These are phyloP conservation scores for Heliconius hewitsoni DNA, from an alignment of 1,140 invertebrate genomes.

Conservation along the genomic window DNA sequence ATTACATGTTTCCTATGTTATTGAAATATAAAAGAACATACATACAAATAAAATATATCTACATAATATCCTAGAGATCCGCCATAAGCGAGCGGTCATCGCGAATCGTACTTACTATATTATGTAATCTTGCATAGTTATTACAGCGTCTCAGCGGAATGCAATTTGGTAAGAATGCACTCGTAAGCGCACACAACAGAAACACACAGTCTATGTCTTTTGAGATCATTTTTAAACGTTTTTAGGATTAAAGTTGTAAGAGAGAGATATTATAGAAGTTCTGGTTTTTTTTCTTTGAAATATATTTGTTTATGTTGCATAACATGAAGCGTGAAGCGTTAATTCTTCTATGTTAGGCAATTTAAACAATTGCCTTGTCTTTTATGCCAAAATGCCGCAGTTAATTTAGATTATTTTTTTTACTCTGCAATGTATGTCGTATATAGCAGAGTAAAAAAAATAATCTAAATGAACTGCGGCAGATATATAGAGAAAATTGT, in stretches of 20 bases:
- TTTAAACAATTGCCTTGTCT: too few relatives aligned
- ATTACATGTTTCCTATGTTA: too few relatives aligned
- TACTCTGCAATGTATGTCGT: too few relatives aligned
- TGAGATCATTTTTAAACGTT: conserved; percentile 4
- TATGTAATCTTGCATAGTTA: conserved; percentile 60
- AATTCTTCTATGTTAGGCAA: too few relatives aligned
- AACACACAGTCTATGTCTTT: background rate
- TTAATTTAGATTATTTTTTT: too few relatives aligned
- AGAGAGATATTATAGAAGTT: background rate
- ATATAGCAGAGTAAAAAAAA: too few relatives aligned
- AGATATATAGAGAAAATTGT: too few relatives aligned
- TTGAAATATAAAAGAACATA: too few relatives aligned
- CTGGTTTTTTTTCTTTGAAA: background rate
- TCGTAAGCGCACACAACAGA: background rate
- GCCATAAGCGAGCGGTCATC: conserved; percentile 38
- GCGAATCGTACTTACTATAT: conserved; percentile 38
- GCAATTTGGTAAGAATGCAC: conserved; percentile 59
- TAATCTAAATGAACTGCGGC: too few relatives aligned
- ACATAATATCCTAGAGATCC: conserved; percentile 26
- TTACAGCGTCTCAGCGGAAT: conserved; percentile 49
- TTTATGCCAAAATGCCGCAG: too few relatives aligned
- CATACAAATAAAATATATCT: background rate
- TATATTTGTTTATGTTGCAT: background rate
- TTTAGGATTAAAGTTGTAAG: background rate
- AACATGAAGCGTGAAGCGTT: too few relatives aligned